These are phyloP conservation scores for Microcebus griseorufus DNA, from an alignment of 2,113 vertebrate species.

Conservation along the genomic window DNA sequence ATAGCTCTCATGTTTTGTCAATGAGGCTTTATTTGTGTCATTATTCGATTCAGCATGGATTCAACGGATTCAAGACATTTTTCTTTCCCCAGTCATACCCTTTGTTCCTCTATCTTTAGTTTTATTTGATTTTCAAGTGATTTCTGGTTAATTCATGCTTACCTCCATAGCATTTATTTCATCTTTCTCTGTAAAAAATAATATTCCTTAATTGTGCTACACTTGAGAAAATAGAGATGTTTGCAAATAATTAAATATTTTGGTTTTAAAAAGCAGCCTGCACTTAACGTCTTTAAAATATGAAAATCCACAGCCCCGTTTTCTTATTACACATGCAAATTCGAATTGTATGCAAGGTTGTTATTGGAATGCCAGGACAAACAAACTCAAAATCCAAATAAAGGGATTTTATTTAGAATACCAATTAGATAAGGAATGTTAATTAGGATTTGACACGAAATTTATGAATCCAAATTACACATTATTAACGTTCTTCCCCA, in stretches of 20 bases:
- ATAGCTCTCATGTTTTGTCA: conserved; percentile 17
- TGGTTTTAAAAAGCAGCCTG: background rate
- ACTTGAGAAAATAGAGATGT: background rate
- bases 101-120: background rate
- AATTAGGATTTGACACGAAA: background rate
- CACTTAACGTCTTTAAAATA: background rate
- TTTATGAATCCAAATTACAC: background rate
- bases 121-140: conserved; percentile 30
- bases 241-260: conserved; percentile 38
- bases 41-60: background rate
- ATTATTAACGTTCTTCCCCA: background rate
- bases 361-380: background rate
- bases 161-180: background rate
- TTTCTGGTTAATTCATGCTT: background rate
- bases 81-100: background rate
- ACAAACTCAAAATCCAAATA: conserved; percentile 18
- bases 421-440: background rate
- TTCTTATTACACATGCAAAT: background rate
- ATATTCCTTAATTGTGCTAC: background rate
- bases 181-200: background rate
- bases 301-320: background rate
- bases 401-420: background rate
- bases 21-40: background rate
- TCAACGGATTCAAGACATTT: background rate
- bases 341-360: background rate